Evolutionary conservation across 2,888 invertebrate species (phyloP), one percentile per base, ranked within the genome.

Genomic region (Cecidostiba fungosa): DNA sequence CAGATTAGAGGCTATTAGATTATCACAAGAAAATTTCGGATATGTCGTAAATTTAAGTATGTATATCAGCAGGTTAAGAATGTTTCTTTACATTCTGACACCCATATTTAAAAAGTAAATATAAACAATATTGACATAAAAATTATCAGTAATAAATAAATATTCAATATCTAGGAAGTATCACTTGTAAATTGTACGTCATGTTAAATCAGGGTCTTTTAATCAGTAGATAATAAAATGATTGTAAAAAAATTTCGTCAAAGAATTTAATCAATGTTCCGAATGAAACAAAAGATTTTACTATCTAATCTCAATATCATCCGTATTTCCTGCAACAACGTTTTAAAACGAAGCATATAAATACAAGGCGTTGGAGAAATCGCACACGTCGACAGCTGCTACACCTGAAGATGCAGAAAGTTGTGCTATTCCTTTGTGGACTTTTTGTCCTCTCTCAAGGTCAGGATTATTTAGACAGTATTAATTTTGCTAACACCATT

Each of bases 301-400:
- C 10, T 43, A 72, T 72, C 72, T 70, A 70, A 39, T 72, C 39
- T 39, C 19, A 8, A 70, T 70, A 59, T 10, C 59, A 23, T 59
- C 10, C 6, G 36, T 6, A 36, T 23, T 69, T 54, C n/a, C 54
- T 69, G 29, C 69, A 32, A 3, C 26, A 32, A 12, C 29, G 29
- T 66, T 16, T 72, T 19, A 39, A 10, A 39, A 36, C 10, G 12
- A 43, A 39, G 23, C 10, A 32, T 70, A 72, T 72, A 39, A 39
- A 72, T 72, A 72, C 39, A 3, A 39, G 12, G 36, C 12, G 8
- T 8, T 39, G 12, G 32, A 36, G n/a, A 72, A 72, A n/a, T 72
- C 23, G 0, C 1, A 23, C 0, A n/a, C 19, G 1, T 72, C n/a
- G 1, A 12, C n/a, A n/a, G 23, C n/a, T 59, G n/a, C 1, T 59